phyloP scores from a whole-genome alignment of 2,888 invertebrate species.

The Germaria angustata region DNA sequence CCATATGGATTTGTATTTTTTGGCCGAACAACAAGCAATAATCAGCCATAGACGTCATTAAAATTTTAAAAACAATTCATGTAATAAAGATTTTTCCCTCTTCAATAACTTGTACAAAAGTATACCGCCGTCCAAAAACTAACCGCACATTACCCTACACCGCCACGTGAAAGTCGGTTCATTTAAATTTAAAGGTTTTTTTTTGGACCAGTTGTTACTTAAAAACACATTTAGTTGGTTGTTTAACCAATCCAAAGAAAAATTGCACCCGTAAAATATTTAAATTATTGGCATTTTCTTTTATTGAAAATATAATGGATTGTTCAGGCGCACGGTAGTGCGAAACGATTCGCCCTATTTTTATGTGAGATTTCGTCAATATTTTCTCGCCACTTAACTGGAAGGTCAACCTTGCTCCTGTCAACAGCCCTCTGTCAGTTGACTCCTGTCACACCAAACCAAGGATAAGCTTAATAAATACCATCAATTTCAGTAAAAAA shows the following conservation, averaged over 20 bases:
- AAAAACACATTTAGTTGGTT: neutral
- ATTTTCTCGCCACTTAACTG: too few relatives aligned
- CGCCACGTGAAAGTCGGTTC: neutral
- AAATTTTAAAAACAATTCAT: constrained; percentile 21
- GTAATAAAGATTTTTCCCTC: neutral
- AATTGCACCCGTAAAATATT: neutral
- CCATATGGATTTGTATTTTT: constrained; percentile 33
- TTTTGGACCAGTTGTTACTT: neutral
- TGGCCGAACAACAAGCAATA: neutral
- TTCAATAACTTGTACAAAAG: neutral
- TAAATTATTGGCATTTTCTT: too few relatives aligned
- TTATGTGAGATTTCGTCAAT: too few relatives aligned
- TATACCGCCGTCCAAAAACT: neutral
- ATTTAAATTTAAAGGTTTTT: neutral
- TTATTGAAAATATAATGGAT: too few relatives aligned
- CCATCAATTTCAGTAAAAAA: too few relatives aligned
- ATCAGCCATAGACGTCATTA: constrained; percentile 25
- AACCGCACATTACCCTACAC: neutral
- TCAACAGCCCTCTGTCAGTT: too few relatives aligned
- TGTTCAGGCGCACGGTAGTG: too few relatives aligned
- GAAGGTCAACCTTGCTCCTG: too few relatives aligned
- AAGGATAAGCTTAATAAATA: too few relatives aligned
- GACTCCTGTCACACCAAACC: too few relatives aligned
- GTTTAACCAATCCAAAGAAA: too few relatives aligned
- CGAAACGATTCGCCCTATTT: too few relatives aligned